Evolutionary conservation across 2,797 vertebrate genomes (phyloP), one percentile per base, ranked within the genome.

Genomic region (Simalia tracyae): DNA sequence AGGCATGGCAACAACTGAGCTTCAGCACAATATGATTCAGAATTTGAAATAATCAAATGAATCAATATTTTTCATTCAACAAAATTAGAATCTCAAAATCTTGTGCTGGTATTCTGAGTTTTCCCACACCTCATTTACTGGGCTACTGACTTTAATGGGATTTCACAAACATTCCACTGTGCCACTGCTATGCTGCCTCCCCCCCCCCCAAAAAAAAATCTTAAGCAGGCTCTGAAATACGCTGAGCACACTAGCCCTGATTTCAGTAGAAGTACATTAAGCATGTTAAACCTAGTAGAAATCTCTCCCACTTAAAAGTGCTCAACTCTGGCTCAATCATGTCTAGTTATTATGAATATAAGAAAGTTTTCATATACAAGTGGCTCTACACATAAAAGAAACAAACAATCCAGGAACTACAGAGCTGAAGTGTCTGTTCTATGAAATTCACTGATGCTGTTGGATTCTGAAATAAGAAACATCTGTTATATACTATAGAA

Each of bases 381-480:
- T 14, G 42, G 59, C 56, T 87, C 85, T 26, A 81, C 28, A 63
- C 22, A 90, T 64, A 31, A 36, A 87, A 54, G 3, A 56, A 46
- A 87, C 24, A 87, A 50, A 81, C 72, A 81, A 81, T 46, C 36
- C 72, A 81, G 19, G 8, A 22, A 76, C 22, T 54, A 46, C 22
- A 90, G 59, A 63, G 46, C 81, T 87, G 31, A 87, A 61, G 50
- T 26, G 46, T 84, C 15, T 87, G 46, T 68, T 66, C 57, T 87
- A 61, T 81, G 63, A 90, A 90, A 60, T 90, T 87, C 28, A 87
- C 68, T 64, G 66, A 84, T 46, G 68, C 46, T 64, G 85, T 57
- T 92, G 59, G 85, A 92, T 87, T 87, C 89, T 87, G 85, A 90
- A 90, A 92, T 87, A 87, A 87, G 46, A 90, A 87, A 84, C 85